phyloP scores from a whole-genome alignment of 2,888 invertebrate genomes.

The Xanthorhoe spadicearia region DNA sequence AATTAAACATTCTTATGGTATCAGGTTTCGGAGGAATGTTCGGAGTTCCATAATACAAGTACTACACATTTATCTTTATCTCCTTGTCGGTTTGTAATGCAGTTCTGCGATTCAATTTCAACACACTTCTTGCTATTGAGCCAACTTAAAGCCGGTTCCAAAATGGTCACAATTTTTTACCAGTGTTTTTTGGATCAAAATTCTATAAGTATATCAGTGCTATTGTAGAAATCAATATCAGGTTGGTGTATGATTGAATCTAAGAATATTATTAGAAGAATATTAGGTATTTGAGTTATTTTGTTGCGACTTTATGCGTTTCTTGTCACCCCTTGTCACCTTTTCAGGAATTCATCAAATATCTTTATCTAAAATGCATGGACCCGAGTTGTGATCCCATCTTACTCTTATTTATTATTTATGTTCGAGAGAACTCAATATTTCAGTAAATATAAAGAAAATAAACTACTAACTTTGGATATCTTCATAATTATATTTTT shows the following conservation, averaged over 20 bases:
- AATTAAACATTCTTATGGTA: conserved; percentile 29
- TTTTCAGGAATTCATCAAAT: conserved; percentile 2
- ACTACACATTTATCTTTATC: conserved; percentile 26
- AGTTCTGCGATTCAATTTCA: conserved; percentile 16
- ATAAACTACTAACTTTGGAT: not conserved
- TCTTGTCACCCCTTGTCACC: not conserved
- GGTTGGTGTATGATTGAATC: too few species aligned
- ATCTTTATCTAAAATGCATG: conserved; percentile 3
- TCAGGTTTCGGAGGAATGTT: conserved; percentile 30
- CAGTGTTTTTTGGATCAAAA: not conserved
- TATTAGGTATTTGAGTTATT: too few species aligned
- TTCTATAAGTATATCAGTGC: too few species aligned
- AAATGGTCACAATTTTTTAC: not conserved
- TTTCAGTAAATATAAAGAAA: not conserved
- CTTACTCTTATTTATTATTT: not conserved
- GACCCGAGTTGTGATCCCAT: not conserved
- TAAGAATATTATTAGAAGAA: too few species aligned
- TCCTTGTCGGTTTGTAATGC: conserved; percentile 24
- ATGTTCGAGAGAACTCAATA: conserved; percentile 2
- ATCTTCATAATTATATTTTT: not conserved
- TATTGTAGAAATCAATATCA: too few species aligned
- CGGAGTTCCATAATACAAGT: conserved; percentile 16
- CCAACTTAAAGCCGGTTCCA: too few species aligned
- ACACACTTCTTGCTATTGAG: conserved; percentile 17
- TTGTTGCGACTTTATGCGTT: not conserved